Evolutionary conservation across 2,113 vertebrate species (phyloP).

Genomic region (Platichthys stellatus): DNA sequence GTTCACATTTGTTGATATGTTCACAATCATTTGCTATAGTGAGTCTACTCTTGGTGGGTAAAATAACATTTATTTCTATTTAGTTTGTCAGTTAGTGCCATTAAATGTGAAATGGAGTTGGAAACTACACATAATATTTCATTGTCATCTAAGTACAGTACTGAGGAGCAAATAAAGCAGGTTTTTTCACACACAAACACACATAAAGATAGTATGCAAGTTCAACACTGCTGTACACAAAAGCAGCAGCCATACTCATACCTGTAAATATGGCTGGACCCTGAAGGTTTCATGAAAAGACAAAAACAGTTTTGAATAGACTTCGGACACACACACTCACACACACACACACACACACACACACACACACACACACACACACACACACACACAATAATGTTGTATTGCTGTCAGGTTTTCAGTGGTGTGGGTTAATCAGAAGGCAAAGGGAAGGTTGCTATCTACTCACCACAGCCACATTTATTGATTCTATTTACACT

Average conservation of each 20-base stretch:
- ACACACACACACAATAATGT: constrained; percentile 52
- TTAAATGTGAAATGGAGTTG: no score
- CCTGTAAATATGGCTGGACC: constrained; percentile 49
- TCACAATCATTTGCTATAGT: no score
- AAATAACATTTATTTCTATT: no score
- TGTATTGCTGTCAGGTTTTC: constrained; percentile 81
- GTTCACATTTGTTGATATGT: no score
- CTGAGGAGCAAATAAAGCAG: no score
- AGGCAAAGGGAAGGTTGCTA: constrained; percentile 84
- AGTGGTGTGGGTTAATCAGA: constrained; percentile 83
- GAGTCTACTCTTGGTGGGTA: no score
- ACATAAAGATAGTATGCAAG: no score
- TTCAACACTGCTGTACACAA: no score
- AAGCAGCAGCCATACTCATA: constrained; percentile 12
- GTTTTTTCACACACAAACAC: no score
- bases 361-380: constrained; percentile 2
- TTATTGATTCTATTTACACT: constrained; percentile 85
- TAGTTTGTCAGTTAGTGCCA: no score
- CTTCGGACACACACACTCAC: constrained; percentile 19
- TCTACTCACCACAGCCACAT: constrained; percentile 83
- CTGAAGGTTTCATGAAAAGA: constrained; percentile 70
- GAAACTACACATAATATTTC: no score
- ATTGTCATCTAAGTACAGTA: no score
- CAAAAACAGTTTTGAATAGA: constrained; percentile 64
- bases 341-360: constrained; percentile 23